Evolutionary conservation across 2,888 invertebrate genomes (phyloP).

Genomic region (Caenorhabditis zanzibari): DNA sequence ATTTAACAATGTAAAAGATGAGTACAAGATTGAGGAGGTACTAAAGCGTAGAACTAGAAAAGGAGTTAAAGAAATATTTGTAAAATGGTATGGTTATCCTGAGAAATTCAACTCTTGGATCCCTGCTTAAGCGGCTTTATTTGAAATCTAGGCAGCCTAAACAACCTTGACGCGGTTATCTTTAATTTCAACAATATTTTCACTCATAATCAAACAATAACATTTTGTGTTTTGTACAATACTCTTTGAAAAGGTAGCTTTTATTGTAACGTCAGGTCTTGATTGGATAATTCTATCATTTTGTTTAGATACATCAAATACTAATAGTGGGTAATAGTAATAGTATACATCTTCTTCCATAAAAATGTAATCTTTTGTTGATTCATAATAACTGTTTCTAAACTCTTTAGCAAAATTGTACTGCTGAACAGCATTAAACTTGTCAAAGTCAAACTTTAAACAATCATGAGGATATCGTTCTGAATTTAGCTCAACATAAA

Average conservation of each 20-base stretch:
- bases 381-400: slow-evolving; percentile 73
- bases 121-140: too few species aligned
- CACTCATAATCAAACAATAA: slow-evolving; percentile 67
- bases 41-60: slow-evolving; percentile 54
- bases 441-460: slow-evolving; percentile 74
- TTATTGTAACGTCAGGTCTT: slow-evolving; percentile 75
- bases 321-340: slow-evolving; percentile 72
- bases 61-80: slow-evolving; percentile 58
- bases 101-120: slow-evolving; percentile 67
- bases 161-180: slow-evolving; percentile 70
- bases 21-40: slow-evolving; percentile 61
- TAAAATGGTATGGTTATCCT: slow-evolving; percentile 69
- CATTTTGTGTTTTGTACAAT: slow-evolving; percentile 71
- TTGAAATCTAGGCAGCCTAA: slow-evolving; percentile 47
- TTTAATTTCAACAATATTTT: slow-evolving; percentile 69
- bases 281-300: slow-evolving; percentile 74
- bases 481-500: slow-evolving; percentile 73
- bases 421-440: slow-evolving; percentile 74
- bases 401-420: slow-evolving; percentile 77
- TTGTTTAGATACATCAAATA: slow-evolving; percentile 73
- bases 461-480: slow-evolving; percentile 77
- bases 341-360: slow-evolving; percentile 67
- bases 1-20: slow-evolving; percentile 64
- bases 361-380: slow-evolving; percentile 70
- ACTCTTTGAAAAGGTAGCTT: slow-evolving; percentile 67